Evolutionary conservation across 1,140 invertebrate genomes (phyloP).

Genomic region (Bombyx mandarina): DNA sequence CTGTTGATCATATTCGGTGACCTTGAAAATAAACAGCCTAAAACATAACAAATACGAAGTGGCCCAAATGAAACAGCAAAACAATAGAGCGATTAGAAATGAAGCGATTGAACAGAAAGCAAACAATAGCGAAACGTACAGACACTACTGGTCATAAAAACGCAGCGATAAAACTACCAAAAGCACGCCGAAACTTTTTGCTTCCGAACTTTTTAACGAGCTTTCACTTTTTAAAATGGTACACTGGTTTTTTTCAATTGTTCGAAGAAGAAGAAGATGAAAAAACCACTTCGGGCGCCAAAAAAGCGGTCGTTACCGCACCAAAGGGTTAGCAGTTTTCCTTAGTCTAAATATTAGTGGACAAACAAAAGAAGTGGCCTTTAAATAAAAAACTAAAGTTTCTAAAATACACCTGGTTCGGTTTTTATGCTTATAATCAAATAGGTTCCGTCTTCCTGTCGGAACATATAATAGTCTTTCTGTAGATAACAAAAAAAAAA

Average conservation of each 20-base stretch:
- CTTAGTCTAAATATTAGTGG: conserved; percentile 35
- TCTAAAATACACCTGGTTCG: conserved; percentile 50
- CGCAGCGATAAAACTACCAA: no score
- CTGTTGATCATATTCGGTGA: no score
- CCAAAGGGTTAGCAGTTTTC: conserved; percentile 45
- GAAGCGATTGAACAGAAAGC: no score
- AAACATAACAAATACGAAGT: no score
- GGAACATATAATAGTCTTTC: conserved; percentile 54
- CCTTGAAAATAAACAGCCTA: no score
- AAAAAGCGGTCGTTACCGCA: conserved; percentile 18
- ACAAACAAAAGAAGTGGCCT: conserved; percentile 36
- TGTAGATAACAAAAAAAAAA: conserved; percentile 19
- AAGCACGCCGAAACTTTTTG: conserved; percentile 11
- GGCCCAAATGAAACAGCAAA: no score
- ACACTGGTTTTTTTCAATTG: conserved; percentile 31
- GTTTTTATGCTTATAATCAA: conserved; percentile 63
- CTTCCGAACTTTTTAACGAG: conserved; percentile 19
- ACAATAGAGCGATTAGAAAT: no score
- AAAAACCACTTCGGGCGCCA: no score
- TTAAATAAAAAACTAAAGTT: conserved; percentile 41
- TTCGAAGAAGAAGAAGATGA: conserved; percentile 7
- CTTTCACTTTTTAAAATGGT: conserved; percentile 52
- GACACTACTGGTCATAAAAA: no score
- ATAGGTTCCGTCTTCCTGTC: conserved; percentile 63
- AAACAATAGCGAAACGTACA: no score